Evolutionary conservation across 2,113 vertebrate species (phyloP).

Genomic region (Ptychochromis oligacanthus): DNA sequence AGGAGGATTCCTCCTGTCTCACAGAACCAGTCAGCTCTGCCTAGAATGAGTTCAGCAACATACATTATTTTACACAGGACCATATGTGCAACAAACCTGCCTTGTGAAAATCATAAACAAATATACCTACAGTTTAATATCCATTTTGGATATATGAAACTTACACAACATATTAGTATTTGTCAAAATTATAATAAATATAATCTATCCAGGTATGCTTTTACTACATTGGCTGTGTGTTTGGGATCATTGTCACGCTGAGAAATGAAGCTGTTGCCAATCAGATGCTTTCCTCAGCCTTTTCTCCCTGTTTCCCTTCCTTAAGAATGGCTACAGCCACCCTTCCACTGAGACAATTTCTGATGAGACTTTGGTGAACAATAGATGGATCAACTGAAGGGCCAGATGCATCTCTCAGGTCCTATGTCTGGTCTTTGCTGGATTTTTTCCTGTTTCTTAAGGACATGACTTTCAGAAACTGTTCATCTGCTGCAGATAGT

Average conservation of each 20-base stretch:
- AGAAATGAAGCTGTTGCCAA: background rate
- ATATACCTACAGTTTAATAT: background rate
- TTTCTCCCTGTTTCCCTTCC: background rate
- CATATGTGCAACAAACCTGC: background rate
- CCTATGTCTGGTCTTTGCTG: too few relatives aligned
- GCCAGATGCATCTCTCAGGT: too few relatives aligned
- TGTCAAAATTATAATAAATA: constrained; percentile 20
- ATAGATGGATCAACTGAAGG: too few relatives aligned
- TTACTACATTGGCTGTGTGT: background rate
- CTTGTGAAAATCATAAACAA: background rate
- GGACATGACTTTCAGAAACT: too few relatives aligned
- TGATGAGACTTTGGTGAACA: too few relatives aligned
- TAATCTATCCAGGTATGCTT: background rate
- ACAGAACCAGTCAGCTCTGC: background rate
- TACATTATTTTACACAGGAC: background rate
- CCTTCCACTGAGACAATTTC: too few relatives aligned
- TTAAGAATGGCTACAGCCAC: background rate
- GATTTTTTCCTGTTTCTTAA: too few relatives aligned
- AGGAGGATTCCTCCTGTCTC: constrained; percentile 4
- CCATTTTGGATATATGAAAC: background rate
- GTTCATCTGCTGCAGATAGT: too few relatives aligned
- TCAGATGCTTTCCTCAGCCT: background rate
- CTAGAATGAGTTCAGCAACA: background rate
- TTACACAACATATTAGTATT: background rate
- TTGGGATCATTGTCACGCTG: background rate